phyloP scores from a whole-genome alignment of 2,888 invertebrate species.

The Tenthredo notha region DNA sequence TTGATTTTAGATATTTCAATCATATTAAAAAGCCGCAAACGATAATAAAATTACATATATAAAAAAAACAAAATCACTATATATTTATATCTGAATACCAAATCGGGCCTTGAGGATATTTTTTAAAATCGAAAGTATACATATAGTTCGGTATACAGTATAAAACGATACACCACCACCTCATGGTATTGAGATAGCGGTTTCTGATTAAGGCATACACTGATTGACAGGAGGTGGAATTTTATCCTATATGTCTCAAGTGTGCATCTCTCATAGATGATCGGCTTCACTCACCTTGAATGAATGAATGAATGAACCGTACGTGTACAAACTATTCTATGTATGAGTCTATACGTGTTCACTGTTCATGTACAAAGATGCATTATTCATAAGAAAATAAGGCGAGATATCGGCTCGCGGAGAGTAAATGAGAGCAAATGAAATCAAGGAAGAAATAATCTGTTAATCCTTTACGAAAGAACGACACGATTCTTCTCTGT shows the following conservation, averaged over 20 bases:
- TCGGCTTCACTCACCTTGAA: slow-evolving; percentile 2
- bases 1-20: not conserved
- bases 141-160: not conserved
- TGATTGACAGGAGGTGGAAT: slow-evolving; percentile 19
- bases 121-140: not conserved
- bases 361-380: slow-evolving; percentile 12
- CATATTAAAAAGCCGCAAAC: not conserved
- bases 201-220: not conserved
- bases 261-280: not conserved
- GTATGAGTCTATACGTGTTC: not conserved
- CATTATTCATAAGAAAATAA: slow-evolving; percentile 44
- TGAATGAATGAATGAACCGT: slow-evolving; percentile 25
- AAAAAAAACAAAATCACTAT: not conserved
- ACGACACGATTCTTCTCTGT: not conserved
- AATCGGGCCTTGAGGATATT: not conserved
- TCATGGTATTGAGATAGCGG: not conserved
- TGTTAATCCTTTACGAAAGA: not conserved
- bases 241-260: not conserved
- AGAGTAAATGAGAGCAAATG: not conserved
- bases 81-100: not conserved
- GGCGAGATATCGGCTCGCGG: not conserved
- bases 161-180: too few relatives aligned
- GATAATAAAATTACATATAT: too few relatives aligned
- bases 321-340: not conserved
- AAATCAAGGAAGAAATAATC: not conserved